phyloP scores from a whole-genome alignment of 2,797 vertebrate genomes.

The Danionella dracula region DNA sequence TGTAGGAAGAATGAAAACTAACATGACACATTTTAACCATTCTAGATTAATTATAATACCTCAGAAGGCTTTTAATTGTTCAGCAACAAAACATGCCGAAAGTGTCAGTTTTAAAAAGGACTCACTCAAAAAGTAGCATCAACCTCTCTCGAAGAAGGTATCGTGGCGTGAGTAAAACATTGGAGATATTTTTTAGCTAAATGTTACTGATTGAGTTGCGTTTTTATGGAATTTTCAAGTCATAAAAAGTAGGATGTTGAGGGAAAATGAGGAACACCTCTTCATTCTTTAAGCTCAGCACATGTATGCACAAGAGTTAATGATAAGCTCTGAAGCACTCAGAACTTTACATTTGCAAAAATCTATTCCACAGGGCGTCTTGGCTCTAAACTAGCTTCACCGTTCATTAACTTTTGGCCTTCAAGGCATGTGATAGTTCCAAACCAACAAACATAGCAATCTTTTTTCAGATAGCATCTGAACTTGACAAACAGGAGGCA shows the following conservation, averaged over 20 bases:
- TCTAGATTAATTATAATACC: too few species aligned
- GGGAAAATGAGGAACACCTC: background rate
- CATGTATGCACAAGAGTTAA: slow-evolving; percentile 22
- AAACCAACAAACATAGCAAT: background rate
- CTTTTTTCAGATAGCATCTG: background rate
- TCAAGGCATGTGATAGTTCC: background rate
- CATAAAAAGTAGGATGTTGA: background rate
- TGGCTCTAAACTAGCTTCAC: background rate
- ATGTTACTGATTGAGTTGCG: too few species aligned
- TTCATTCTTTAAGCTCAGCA: slow-evolving; percentile 1
- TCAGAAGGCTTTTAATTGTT: too few species aligned
- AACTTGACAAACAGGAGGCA: background rate
- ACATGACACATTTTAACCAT: too few species aligned
- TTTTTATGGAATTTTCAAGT: too few species aligned
- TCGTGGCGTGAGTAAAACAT: too few species aligned
- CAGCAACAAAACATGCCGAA: too few species aligned
- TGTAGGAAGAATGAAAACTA: too few species aligned
- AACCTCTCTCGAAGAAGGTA: too few species aligned
- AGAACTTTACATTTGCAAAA: slow-evolving; percentile 12
- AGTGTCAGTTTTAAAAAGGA: too few species aligned
- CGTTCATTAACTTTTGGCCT: slow-evolving; percentile 28
- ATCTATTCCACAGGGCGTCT: background rate
- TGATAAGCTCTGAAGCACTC: slow-evolving; percentile 25
- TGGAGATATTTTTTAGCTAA: too few species aligned
- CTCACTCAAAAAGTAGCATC: too few species aligned